Percentiles rank a stretch among this genome's conserved stretches.
phyloP scores from a whole-genome alignment of 37 sponge, comb jelly and placozoan species.

The Hormiphora californensis region DNA sequence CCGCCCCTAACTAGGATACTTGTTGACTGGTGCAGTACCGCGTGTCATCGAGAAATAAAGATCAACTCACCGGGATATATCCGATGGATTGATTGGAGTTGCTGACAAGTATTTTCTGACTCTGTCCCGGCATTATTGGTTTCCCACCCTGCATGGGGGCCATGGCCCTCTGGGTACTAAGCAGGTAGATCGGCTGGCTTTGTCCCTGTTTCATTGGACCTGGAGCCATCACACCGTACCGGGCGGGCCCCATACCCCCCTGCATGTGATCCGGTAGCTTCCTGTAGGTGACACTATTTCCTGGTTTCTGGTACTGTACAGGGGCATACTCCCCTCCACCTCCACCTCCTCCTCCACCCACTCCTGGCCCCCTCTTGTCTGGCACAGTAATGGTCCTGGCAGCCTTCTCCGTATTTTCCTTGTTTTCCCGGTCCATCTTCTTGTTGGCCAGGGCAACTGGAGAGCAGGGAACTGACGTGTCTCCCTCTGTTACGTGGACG shows the following conservation, averaged over 20 bases:
- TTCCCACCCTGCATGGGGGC: slow-evolving; percentile 28
- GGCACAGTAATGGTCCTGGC: too few species aligned
- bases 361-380: too few species aligned
- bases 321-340: neutral
- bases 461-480: neutral
- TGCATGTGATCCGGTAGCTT: slow-evolving; percentile 12
- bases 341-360: neutral
- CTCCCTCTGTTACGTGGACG: neutral
- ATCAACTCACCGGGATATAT: slow-evolving; percentile 25
- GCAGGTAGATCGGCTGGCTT: slow-evolving; percentile 4
- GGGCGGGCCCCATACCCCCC: neutral
- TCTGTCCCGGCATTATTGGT: slow-evolving; percentile 50
- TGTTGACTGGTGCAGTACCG: too few species aligned
- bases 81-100: slow-evolving; percentile 4
- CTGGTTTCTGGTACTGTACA: neutral
- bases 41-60: too few species aligned
- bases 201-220: neutral
- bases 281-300: too few species aligned
- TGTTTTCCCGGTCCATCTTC: slow-evolving; percentile 49
- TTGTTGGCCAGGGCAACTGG: slow-evolving; percentile 13
- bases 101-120: slow-evolving; percentile 38
- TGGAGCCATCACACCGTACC: neutral
- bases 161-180: neutral
- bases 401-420: slow-evolving; percentile 45
- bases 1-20: too few species aligned